Evolutionary conservation across 2,888 invertebrate species (phyloP), one percentile per base, ranked within the genome.

Genomic region (Halictus quadricinctus): DNA sequence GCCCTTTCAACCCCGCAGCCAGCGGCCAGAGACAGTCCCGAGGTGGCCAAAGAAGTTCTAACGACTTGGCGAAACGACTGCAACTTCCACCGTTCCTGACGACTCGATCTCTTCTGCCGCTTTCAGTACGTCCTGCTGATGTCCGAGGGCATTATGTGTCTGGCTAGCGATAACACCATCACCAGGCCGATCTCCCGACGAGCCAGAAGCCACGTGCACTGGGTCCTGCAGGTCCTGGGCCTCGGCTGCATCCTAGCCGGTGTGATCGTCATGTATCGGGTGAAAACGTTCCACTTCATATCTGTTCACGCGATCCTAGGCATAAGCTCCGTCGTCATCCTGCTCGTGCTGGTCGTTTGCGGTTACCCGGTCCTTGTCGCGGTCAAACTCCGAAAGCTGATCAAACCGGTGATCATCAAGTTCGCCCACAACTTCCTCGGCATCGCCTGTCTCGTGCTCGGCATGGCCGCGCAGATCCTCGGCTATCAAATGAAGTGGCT

Each of bases 341-440:
- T 95, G 43, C 72, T 95, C 64, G 89, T 95, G 69, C 95, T 95
- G 76, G 95, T 95, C 80, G 81, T 95, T 60, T 95, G 95, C 1
- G 96, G 96, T 7, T 93, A 96, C 81, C 90, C 95, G 13, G 95
- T 96, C 0, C 93, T 96, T 41, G 96, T 95, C 92, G 96, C 96
- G 0, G 92, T 95, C 21, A 95, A 95, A 91, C 95, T 96, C 5
- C 95, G 95, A 1, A 91, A 95, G 70, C 91, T 94, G 88, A 92
- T 96, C 83, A 95, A 95, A 81, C 95, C 95, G 58, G 95, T 95
- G 29, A 94, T 95, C 1, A 89, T 95, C 36, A 96, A 96, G 88
- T 95, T 95, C 15, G 84, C 95, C 18, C 96, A 96, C 91, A 94
- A 96, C 82, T 93, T 95, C n/a, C 94, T 96, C 3, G 96, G 96